Conservation (phyloP, 2,113 vertebrate genomes). For the Chionomys nivalis region DNA sequence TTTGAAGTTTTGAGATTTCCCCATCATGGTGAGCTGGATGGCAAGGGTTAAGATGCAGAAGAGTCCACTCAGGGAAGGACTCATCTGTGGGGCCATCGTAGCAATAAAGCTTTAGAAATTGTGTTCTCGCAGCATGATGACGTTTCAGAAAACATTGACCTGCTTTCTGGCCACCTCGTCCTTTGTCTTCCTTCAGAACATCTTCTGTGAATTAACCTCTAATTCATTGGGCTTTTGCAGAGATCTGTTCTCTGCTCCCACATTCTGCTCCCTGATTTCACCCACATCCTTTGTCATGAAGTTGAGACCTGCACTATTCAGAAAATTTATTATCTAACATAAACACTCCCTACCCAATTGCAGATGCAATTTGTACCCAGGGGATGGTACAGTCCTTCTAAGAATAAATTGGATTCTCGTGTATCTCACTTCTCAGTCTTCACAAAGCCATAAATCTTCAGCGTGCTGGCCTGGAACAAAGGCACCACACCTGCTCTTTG, state of each 20-base stretch:
- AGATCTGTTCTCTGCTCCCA: constrained; percentile 28
- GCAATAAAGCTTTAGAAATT: not conserved
- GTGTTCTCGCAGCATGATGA: not conserved
- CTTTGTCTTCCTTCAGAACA: not conserved
- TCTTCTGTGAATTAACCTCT: constrained; percentile 34
- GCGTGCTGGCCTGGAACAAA: not conserved
- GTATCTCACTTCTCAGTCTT: constrained; percentile 50
- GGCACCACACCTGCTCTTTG: not conserved
- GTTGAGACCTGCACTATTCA: constrained; percentile 37
- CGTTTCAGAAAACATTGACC: not conserved
- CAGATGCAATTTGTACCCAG: constrained; percentile 32
- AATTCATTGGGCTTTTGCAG: constrained; percentile 36
- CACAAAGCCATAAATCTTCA: constrained; percentile 55
- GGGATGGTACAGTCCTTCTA: constrained; percentile 44
- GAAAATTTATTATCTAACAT: constrained; percentile 68
- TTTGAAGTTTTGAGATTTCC: not conserved
- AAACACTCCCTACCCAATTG: constrained; percentile 36
- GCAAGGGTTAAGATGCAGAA: not conserved
- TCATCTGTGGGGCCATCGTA: rapidly evolving
- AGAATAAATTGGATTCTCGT: constrained; percentile 68
- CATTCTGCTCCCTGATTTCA: constrained; percentile 39
- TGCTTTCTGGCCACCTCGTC: not conserved
- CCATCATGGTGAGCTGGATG: not conserved
- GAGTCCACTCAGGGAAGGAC: not conserved
- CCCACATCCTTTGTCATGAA: not conserved